Base-by-base conservation (phyloP, 2,888 invertebrate genomes). In the Drosophila subsilvestris region DNA sequence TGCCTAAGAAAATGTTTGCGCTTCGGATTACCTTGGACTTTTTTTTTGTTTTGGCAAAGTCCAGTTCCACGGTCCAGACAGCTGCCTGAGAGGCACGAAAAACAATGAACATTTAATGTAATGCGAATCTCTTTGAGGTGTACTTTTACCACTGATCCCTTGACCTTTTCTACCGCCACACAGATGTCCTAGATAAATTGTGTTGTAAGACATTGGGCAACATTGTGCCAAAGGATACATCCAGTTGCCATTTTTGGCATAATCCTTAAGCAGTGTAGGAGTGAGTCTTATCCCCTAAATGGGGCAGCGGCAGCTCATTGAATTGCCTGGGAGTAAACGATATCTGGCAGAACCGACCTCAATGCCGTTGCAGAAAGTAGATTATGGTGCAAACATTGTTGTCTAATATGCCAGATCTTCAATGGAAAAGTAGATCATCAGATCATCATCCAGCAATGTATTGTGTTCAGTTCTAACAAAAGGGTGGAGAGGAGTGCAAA, bases 81-180 rank as follows among this genome's bases (percentile, higher is more conserved):
- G 56, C 71, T 72, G 71, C 53, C 65, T 25, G 25, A 4, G 25
- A 4, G 6, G 25, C 43, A 29, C 9, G n/a, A 29, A 7, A 37
- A 50, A 67, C 65, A 57, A 51, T 59, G 12, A 27, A n/a, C 45
- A 25, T 25, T 25, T 25, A 12, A 44, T 25, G 69, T 49, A 61
- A 61, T 61, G 63, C 25, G 66, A 66, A 66, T 65, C 66, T 42
- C 60, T 22, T 57, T 47, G 56, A 44, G 59, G 65, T 72, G 66
- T 74, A 82, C 61, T 49, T 67, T 85, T 69, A 69, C 58, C 10
- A 20, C 71, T 65, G 69, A 77, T 83, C 75, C 74, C 55, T 86
- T 86, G 86, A 80, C 83, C 86, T 86, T 83, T 74, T 58, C 48
- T 22, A 1, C 25, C 25, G 45, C 17, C 25, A 56, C 20, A 29